Conservation (phyloP, 1,140 invertebrate genomes). For the Antheraea mylitta region DNA sequence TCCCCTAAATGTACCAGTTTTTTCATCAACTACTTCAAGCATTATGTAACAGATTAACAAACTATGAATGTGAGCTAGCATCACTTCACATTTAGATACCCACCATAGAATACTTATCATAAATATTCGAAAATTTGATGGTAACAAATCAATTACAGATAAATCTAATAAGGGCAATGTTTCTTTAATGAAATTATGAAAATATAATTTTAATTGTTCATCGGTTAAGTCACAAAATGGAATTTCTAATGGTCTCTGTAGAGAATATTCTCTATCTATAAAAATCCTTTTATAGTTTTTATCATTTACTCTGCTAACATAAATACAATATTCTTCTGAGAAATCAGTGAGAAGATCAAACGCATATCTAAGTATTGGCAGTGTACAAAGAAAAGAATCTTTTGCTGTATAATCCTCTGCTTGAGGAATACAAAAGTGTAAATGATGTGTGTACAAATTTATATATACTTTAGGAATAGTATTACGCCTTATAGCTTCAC, state of each 20-base stretch:
- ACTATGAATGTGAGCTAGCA: constrained; percentile 79
- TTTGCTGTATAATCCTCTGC: constrained; percentile 83
- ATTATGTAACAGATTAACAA: constrained; percentile 81
- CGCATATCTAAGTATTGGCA: constrained; percentile 82
- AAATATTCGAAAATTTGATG: constrained; percentile 82
- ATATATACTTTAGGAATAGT: constrained; percentile 82
- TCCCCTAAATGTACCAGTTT: constrained; percentile 77
- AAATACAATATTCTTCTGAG: constrained; percentile 58
- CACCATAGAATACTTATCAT: constrained; percentile 84
- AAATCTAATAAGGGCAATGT: constrained; percentile 67
- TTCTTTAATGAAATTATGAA: constrained; percentile 69
- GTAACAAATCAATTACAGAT: constrained; percentile 73
- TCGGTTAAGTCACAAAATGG: constrained; percentile 58
- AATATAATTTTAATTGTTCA: constrained; percentile 55
- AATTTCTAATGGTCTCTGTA: constrained; percentile 54
- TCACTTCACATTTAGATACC: constrained; percentile 78
- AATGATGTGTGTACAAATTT: constrained; percentile 82
- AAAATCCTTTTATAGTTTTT: constrained; percentile 49
- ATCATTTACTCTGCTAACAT: constrained; percentile 54
- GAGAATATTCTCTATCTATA: constrained; percentile 42
- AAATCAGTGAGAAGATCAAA: constrained; percentile 82
- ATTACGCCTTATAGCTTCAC: constrained; percentile 80
- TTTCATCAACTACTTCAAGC: constrained; percentile 81
- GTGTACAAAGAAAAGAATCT: constrained; percentile 81
- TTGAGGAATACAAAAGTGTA: constrained; percentile 85